Evolutionary conservation across 2,797 vertebrate genomes (phyloP), one percentile per base, ranked within the genome.

Genomic region (Pangasius sanitwongsei): DNA sequence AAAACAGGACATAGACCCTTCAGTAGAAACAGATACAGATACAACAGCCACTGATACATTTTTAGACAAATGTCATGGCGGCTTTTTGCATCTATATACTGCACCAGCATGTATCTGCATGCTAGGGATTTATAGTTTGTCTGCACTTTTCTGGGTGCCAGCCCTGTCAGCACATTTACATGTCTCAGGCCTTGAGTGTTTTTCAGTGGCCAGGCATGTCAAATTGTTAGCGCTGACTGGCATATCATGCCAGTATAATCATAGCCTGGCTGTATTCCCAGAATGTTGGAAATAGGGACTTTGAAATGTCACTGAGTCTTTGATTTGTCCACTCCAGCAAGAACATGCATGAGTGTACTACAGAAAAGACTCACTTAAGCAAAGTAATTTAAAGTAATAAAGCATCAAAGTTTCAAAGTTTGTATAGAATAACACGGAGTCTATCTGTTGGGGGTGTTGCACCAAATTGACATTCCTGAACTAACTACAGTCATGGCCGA

Each of bases 141-240:
- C 86, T 78, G 78, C 80, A 31, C 80, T 89, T 84, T 72, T 55
- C 48, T 12, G 31, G 20, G 37, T 86, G 70, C 75, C 20, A n/a
- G 70, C 70, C 41, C 44, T 78, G 85, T 87, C 86, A 65, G 48
- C 80, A 89, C 59, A 69, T 89, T 83, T 83, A 89, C 55, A 83
- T 72, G 80, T 75, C 20, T 44, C 70, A 77, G 48, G 34, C 70
- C 59, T 44, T 74, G 34, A 75, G 78, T 72, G 80, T 65, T 74
- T 74, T 53, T 61, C 37, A 55, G 5, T 77, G 78, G 55, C 59
- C 80, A 77, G 78, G 37, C 89, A 69, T 77, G 70, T 87, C 70
- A 53, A 48, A 69, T 55, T 69, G 59, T 86, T 87, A 83, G 85
- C 41, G 44, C 61, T 41, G 80, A n/a, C 70, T 83, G 85, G 50